These are phyloP conservation scores for Auanema freiburgensis DNA, from an alignment of 2,888 invertebrate genomes.

Conservation along the genomic window DNA sequence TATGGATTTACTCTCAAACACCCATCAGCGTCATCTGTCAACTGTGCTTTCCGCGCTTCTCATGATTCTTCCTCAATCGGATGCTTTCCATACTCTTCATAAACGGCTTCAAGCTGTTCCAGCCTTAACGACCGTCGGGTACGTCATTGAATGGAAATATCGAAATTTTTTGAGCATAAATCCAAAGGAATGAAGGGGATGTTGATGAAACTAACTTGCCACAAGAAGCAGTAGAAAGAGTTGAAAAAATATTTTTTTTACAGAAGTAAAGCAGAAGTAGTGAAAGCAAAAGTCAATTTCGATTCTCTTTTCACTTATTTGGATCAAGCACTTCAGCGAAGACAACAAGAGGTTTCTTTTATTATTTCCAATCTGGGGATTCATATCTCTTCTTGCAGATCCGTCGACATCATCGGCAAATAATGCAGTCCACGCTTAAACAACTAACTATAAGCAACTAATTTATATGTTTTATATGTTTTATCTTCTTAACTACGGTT, in stretches of 20 bases:
- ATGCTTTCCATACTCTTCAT: slow-evolving; percentile 85
- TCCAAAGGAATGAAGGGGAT: neutral
- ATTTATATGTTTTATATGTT: no score
- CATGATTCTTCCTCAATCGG: slow-evolving; percentile 95
- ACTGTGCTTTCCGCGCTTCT: slow-evolving; percentile 88
- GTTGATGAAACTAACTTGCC: neutral
- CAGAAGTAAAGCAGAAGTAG: slow-evolving; percentile 9
- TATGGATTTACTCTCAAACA: slow-evolving; percentile 82
- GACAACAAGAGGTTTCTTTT: slow-evolving; percentile 31
- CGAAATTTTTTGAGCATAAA: neutral
- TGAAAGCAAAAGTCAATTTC: slow-evolving; percentile 18
- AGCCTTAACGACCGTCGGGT: slow-evolving; percentile 49
- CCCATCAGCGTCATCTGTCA: slow-evolving; percentile 70
- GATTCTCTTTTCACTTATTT: slow-evolving; percentile 19
- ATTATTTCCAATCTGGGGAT: no score
- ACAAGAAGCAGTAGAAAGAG: neutral
- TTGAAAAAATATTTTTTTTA: slow-evolving; percentile 8
- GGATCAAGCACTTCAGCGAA: slow-evolving; percentile 15
- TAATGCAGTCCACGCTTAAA: no score
- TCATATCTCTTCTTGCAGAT: no score
- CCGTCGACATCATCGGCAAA: no score
- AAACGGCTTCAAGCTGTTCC: slow-evolving; percentile 74
- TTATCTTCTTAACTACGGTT: no score
- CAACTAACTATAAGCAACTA: no score
- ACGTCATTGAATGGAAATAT: slow-evolving; percentile 9